Evolutionary conservation across 1,140 invertebrate species (phyloP).

Genomic region (Patella vulgata): DNA sequence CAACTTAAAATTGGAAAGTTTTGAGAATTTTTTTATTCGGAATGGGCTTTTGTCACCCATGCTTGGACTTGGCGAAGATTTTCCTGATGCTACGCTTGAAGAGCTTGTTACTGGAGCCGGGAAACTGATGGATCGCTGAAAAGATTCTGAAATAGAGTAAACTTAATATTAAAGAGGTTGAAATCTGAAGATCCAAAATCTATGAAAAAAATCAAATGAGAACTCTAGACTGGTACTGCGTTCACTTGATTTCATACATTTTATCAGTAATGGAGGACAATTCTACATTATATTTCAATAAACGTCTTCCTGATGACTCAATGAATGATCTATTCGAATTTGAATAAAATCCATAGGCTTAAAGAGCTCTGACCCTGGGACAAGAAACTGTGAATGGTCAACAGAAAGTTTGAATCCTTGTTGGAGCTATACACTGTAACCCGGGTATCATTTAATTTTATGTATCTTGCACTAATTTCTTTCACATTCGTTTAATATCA

Average conservation of each 20-base stretch:
- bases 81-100: slow-evolving; percentile 13
- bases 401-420: too few relatives aligned
- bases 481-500: too few relatives aligned
- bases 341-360: too few relatives aligned
- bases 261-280: not conserved
- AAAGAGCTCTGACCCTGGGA: too few relatives aligned
- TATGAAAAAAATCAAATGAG: not conserved
- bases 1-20: slow-evolving; percentile 8
- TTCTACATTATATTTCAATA: not conserved
- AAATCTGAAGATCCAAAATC: not conserved
- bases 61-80: slow-evolving; percentile 10
- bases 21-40: slow-evolving; percentile 11
- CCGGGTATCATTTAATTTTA: too few relatives aligned
- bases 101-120: slow-evolving; percentile 38
- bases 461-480: too few relatives aligned
- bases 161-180: not conserved
- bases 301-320: not conserved
- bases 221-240: not conserved
- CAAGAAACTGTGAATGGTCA: too few relatives aligned
- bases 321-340: not conserved
- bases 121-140: slow-evolving; percentile 36
- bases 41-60: not conserved
- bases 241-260: not conserved
- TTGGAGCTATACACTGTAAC: too few relatives aligned
- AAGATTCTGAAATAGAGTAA: slow-evolving; percentile 19